Evolutionary conservation across 2,113 vertebrate species (phyloP), one percentile per base, ranked within the genome.

Genomic region (Etheostoma spectabile): DNA sequence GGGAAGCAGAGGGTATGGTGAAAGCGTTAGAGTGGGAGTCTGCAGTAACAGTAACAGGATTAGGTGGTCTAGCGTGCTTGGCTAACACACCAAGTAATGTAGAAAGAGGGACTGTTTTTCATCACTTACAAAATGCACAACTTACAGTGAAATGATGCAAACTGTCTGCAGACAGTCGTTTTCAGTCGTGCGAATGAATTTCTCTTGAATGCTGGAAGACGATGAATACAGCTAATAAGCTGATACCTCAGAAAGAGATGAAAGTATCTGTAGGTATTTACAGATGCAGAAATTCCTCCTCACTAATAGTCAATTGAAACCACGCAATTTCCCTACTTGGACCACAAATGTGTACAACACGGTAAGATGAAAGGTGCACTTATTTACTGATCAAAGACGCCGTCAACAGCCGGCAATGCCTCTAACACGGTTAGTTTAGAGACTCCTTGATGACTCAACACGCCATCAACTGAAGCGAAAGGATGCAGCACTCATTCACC

Each of bases 21-120:
- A 90, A 92, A 88, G 83, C 79, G 84, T 89, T 88, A 79, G 87
- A 86, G 89, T 77, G 82, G 86, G 90, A 91, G 80, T 69, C 82
- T 61, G 79, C 61, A 66, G 80, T 62, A 81, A 84, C 83, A 84
- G 87, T 82, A 89, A 93, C 88, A 88, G 88, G 89, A 91, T 92
- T 93, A 92, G 86, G 70, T 76, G 83, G 83, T 89, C 80, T 69
- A 79, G 62, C 45, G 21, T 57, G 74, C 86, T 88, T 72, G 67
- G 87, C 77, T 64, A 86, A 88, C 78, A 74, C 86, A 63, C 45
- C 52, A 19, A 87, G 49, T 60, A 86, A 86, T 82, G 81, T 73
- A 64, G 76, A 82, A 86, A 79, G 68, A 70, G 75, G 74, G 42
- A 18, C 84, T 90, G 90, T 65, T 86, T 86, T 86, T 84, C 83